Evolutionary conservation across 2,888 invertebrate genomes (phyloP).

Genomic region (Bombyx huttoni): DNA sequence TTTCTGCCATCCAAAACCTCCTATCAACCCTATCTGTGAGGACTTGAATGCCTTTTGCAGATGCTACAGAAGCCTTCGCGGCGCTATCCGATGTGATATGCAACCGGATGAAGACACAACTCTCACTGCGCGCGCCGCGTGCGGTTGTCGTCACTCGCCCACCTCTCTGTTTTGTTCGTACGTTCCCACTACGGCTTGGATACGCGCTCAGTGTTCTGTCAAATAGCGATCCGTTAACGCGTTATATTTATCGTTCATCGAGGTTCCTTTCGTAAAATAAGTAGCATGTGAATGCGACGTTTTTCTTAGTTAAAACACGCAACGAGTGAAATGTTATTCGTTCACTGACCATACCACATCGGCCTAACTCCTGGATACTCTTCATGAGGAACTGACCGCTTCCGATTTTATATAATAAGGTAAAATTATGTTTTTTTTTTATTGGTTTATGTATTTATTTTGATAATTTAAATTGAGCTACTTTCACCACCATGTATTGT

Average conservation of each 20-base stretch:
- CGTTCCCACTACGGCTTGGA: constrained; percentile 25
- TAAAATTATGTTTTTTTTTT: constrained; percentile 15
- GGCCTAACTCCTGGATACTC: constrained; percentile 37
- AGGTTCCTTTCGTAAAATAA: constrained; percentile 53
- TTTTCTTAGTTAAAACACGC: constrained; percentile 48
- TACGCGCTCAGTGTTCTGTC: constrained; percentile 46
- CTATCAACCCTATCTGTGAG: constrained; percentile 23
- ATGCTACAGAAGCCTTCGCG: constrained; percentile 31
- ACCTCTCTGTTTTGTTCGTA: constrained; percentile 33
- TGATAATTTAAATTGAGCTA: neutral
- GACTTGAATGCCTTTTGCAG: constrained; percentile 46
- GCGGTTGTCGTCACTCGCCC: constrained; percentile 51
- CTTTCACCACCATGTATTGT: neutral
- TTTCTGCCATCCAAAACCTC: too few species aligned
- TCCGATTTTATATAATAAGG: constrained; percentile 33
- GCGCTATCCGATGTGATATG: constrained; percentile 16
- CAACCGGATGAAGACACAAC: constrained; percentile 44
- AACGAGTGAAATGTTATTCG: constrained; percentile 62
- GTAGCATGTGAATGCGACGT: constrained; percentile 65
- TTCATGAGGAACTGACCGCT: constrained; percentile 53
- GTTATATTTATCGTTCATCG: constrained; percentile 41
- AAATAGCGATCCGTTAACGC: constrained; percentile 45
- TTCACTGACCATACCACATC: constrained; percentile 36
- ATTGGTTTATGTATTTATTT: neutral
- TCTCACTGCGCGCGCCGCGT: constrained; percentile 68